A percentile compares a stretch with the other conserved stretches of the same genome.
Conservation (phyloP, 2,888 invertebrate genomes). For the Crioceris asparagi region DNA sequence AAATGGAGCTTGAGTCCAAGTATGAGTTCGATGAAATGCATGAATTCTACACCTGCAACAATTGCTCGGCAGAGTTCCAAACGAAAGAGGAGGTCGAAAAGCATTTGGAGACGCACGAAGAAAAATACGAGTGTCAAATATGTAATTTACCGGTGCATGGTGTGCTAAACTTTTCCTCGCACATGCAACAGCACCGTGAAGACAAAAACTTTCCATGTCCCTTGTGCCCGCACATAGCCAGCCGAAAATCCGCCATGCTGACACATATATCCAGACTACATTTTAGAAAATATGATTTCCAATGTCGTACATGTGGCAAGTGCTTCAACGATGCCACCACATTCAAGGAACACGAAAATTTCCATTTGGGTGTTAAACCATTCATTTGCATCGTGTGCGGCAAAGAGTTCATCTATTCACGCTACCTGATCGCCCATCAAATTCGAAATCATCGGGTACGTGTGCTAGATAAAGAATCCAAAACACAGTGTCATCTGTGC, state of each 20-base stretch:
- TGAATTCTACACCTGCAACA: slow-evolving; percentile 26
- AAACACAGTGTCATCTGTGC: slow-evolving; percentile 32
- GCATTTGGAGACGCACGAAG: slow-evolving; percentile 25
- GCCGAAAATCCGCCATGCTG: slow-evolving; percentile 23
- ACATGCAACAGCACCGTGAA: slow-evolving; percentile 28
- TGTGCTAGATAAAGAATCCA: slow-evolving; percentile 35
- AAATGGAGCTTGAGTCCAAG: slow-evolving; percentile 14
- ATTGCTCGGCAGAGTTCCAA: slow-evolving; percentile 25
- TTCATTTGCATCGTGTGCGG: slow-evolving; percentile 39
- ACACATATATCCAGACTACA: slow-evolving; percentile 23
- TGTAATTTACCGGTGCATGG: slow-evolving; percentile 27
- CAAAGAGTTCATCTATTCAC: slow-evolving; percentile 32
- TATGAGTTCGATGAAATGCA: slow-evolving; percentile 15
- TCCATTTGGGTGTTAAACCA: slow-evolving; percentile 35
- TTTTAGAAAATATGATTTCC: slow-evolving; percentile 32
- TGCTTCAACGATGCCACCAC: slow-evolving; percentile 39
- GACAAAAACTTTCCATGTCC: slow-evolving; percentile 26
- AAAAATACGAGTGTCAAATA: slow-evolving; percentile 29
- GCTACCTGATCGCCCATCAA: slow-evolving; percentile 27
- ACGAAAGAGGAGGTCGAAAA: slow-evolving; percentile 23
- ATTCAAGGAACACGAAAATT: slow-evolving; percentile 36
- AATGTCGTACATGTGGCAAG: slow-evolving; percentile 42
- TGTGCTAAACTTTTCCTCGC: slow-evolving; percentile 27
- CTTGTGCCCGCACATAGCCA: slow-evolving; percentile 21
- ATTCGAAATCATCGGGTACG: slow-evolving; percentile 28